phyloP scores from a whole-genome alignment of 1,140 invertebrate genomes.

The Heliconius hermathena region DNA sequence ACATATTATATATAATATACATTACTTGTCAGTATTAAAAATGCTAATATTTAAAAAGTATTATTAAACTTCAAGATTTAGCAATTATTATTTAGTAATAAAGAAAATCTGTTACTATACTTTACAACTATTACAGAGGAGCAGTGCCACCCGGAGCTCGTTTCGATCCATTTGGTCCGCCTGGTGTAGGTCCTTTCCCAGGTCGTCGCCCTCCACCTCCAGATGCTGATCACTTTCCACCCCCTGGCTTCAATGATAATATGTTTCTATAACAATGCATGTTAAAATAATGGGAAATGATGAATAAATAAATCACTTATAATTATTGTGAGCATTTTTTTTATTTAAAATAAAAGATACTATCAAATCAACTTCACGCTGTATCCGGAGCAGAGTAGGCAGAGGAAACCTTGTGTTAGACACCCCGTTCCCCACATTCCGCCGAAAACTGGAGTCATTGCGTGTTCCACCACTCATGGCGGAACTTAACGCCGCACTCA shows the following conservation, averaged over 20 bases:
- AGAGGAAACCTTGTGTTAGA: too few relatives aligned
- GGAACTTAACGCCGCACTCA: too few relatives aligned
- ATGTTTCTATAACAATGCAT: conserved; percentile 85
- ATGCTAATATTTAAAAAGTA: too few relatives aligned
- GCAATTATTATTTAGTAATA: too few relatives aligned
- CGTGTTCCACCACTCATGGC: too few relatives aligned
- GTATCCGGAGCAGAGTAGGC: not conserved
- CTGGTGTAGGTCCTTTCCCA: conserved; percentile 72
- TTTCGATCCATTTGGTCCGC: conserved; percentile 91
- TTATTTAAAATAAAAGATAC: not conserved
- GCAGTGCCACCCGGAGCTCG: conserved; percentile 88
- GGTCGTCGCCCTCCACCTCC: conserved; percentile 77
- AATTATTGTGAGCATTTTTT: not conserved
- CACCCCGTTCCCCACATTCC: too few relatives aligned
- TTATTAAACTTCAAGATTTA: too few relatives aligned
- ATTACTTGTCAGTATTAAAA: too few relatives aligned
- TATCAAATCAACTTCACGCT: too few relatives aligned
- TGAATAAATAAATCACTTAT: not conserved
- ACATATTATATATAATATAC: too few relatives aligned
- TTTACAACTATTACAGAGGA: conserved; percentile 77
- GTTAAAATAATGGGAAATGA: not conserved
- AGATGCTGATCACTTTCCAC: conserved; percentile 88
- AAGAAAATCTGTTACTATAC: not conserved
- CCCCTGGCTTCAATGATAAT: conserved; percentile 85
- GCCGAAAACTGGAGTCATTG: too few relatives aligned